Percentiles rank a stretch among this genome's conserved stretches.
phyloP scores from a whole-genome alignment of 2,888 invertebrate genomes.

The Junonia oenone region DNA sequence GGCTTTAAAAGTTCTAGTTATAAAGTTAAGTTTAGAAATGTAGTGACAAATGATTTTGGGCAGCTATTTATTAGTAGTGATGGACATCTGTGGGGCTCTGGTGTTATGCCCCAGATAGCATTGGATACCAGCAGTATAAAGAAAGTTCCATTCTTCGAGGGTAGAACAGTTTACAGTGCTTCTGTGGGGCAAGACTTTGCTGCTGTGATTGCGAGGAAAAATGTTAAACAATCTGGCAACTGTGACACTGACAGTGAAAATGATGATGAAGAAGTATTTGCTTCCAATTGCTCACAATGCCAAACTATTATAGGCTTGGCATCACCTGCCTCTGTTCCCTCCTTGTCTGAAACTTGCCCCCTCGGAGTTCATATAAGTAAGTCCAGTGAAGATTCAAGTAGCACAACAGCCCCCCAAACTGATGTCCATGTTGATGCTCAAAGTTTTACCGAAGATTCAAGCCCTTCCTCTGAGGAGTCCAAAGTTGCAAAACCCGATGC shows the following conservation, averaged over 20 bases:
- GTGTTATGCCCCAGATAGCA: constrained; percentile 83
- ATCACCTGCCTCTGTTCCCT: constrained; percentile 80
- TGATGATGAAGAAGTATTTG: constrained; percentile 82
- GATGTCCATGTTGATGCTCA: constrained; percentile 78
- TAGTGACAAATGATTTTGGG: constrained; percentile 82
- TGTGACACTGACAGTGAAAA: constrained; percentile 82
- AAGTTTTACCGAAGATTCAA: constrained; percentile 77
- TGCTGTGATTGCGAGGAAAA: constrained; percentile 84
- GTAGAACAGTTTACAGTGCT: constrained; percentile 83
- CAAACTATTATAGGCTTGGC: constrained; percentile 76
- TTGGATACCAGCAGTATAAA: constrained; percentile 80
- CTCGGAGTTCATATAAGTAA: constrained; percentile 80
- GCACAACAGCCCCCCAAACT: constrained; percentile 77
- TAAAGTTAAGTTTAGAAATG: constrained; percentile 81
- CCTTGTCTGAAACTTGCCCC: constrained; percentile 82
- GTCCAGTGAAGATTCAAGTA: constrained; percentile 81
- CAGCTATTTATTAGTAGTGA: constrained; percentile 82
- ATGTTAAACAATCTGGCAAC: constrained; percentile 66
- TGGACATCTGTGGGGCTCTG: constrained; percentile 85
- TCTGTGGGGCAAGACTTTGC: constrained; percentile 89
- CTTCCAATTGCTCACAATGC: constrained; percentile 83
- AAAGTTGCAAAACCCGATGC: constrained; percentile 67
- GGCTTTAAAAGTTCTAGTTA: constrained; percentile 82
- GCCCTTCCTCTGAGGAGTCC: constrained; percentile 78
- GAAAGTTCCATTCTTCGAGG: constrained; percentile 84